phyloP scores from a whole-genome alignment of 2,888 invertebrate species.

The Cryptus armator region DNA sequence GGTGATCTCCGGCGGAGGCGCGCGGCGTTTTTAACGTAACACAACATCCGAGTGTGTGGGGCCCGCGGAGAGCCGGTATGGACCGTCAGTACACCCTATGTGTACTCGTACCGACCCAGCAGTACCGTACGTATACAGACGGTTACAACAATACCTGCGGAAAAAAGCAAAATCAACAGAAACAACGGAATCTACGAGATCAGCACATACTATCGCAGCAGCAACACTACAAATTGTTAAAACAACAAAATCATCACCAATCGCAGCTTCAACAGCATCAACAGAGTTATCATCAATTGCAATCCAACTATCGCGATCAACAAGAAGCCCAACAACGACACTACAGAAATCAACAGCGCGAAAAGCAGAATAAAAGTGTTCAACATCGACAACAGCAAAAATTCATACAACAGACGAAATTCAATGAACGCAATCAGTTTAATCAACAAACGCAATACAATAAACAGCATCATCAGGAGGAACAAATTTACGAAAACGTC shows the following conservation, averaged over 20 bases:
- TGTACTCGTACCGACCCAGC: constrained; percentile 84
- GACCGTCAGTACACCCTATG: constrained; percentile 85
- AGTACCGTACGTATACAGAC: constrained; percentile 83
- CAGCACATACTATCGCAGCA: constrained; percentile 61
- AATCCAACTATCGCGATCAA: constrained; percentile 65
- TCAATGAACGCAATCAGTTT: constrained; percentile 56
- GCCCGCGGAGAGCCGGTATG: constrained; percentile 78
- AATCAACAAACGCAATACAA: constrained; percentile 62
- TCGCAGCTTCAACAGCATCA: constrained; percentile 60
- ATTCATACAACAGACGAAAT: constrained; percentile 61
- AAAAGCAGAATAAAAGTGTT: constrained; percentile 58
- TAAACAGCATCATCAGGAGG: constrained; percentile 74
- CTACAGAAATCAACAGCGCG: constrained; percentile 60
- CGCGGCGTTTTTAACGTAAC: constrained; percentile 68
- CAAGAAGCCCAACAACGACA: constrained; percentile 66
- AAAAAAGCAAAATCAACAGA: constrained; percentile 72
- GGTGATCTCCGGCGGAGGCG: constrained; percentile 76
- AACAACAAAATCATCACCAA: constrained; percentile 63
- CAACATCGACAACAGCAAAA: constrained; percentile 54
- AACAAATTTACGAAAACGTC: constrained; percentile 83
- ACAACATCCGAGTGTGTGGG: constrained; percentile 63
- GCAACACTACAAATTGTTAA: constrained; percentile 52
- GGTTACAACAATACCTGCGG: constrained; percentile 74
- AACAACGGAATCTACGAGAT: constrained; percentile 42
- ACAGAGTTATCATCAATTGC: constrained; percentile 70